Conservation (phyloP, 2,113 vertebrate genomes). For the Manacus vitellinus region DNA sequence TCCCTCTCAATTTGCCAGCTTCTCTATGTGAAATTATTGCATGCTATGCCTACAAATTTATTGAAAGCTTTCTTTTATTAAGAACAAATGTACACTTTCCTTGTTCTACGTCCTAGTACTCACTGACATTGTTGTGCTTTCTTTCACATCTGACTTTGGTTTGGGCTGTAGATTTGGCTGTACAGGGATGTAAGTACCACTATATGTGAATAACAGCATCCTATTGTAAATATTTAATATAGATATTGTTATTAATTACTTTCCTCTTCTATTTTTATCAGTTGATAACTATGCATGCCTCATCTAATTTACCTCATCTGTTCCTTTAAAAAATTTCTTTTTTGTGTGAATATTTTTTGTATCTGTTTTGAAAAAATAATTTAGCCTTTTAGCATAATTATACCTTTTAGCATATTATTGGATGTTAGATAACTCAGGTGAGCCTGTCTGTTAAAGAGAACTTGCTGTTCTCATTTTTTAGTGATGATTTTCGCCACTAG, state of each 20-base stretch:
- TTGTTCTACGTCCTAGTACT: conserved; percentile 88
- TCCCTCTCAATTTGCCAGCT: conserved; percentile 57
- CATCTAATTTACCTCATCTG: conserved; percentile 74
- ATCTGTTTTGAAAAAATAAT: conserved; percentile 53
- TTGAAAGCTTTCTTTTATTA: conserved; percentile 81
- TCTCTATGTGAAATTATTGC: conserved; percentile 84
- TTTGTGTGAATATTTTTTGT: conserved; percentile 71
- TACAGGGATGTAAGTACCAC: conserved; percentile 99
- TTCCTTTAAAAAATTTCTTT: conserved; percentile 60
- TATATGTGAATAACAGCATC: conserved; percentile 86
- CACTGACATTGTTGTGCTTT: conserved; percentile 96
- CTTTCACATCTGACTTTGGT: conserved; percentile 99
- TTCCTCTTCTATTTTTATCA: conserved; percentile 74
- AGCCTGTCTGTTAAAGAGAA: conserved; percentile 45
- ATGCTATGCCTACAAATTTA: conserved; percentile 81
- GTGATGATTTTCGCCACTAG: conserved; percentile 58
- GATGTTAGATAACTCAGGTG: conserved; percentile 48
- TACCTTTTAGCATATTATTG: conserved; percentile 26
- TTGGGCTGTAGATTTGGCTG: conserved; percentile 99
- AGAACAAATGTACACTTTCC: conserved; percentile 86
- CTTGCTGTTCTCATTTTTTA: conserved; percentile 34
- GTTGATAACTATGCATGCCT: conserved; percentile 79
- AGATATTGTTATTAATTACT: conserved; percentile 72
- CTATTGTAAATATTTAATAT: conserved; percentile 76
- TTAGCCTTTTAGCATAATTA: conserved; percentile 51